Percentiles rank a stretch among this genome's conserved stretches.
Conservation (phyloP, 1,140 invertebrate species). For the Leptinotarsa texana region DNA sequence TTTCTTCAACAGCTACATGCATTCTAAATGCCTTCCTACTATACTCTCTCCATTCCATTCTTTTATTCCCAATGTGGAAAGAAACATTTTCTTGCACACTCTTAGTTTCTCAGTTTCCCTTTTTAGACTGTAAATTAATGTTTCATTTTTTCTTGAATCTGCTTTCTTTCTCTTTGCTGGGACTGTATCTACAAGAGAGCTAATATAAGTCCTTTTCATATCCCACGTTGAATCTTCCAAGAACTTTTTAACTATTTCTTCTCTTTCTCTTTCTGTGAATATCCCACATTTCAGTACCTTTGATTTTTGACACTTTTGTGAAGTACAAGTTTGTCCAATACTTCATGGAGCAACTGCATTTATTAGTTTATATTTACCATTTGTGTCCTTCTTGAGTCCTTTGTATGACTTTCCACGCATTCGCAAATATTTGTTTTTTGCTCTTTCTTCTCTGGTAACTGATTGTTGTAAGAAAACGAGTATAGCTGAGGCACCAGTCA, state of each 20-base stretch:
- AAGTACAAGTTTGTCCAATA: background rate
- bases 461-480: too few species aligned
- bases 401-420: slow-evolving; percentile 4
- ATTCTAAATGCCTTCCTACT: background rate
- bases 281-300: background rate
- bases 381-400: background rate
- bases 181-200: background rate
- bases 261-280: background rate
- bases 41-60: background rate
- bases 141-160: slow-evolving; percentile 1
- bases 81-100: slow-evolving; percentile 6
- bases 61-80: background rate
- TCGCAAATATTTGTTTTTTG: background rate
- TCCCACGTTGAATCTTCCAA: background rate
- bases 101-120: background rate
- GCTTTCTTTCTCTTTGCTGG: background rate
- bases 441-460: background rate
- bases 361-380: background rate
- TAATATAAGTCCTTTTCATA: background rate
- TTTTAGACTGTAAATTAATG: background rate
- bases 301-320: background rate
- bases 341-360: background rate
- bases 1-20: background rate
- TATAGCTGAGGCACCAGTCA: too few species aligned
- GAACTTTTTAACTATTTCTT: background rate